Conservation (phyloP, 2,888 invertebrate species). For the Odontomyia ornata region DNA sequence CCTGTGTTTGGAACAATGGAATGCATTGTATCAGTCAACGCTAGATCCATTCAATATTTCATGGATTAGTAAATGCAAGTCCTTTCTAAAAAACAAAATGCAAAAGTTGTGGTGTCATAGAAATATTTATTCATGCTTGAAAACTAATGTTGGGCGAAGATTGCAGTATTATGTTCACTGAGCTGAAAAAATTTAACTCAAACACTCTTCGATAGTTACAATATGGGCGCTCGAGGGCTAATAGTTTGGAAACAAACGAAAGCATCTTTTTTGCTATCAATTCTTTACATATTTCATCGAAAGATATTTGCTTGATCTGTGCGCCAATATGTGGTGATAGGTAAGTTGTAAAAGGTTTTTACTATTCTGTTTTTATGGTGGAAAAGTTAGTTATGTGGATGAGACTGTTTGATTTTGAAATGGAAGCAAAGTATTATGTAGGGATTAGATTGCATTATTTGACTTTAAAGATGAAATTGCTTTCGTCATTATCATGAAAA, state of each 20-base stretch:
- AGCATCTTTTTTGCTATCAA: not conserved
- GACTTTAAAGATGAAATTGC: too few species aligned
- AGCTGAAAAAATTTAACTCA: not conserved
- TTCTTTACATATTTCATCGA: too few species aligned
- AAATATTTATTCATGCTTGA: not conserved
- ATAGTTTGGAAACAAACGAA: not conserved
- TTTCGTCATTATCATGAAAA: too few species aligned
- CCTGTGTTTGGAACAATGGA: too few species aligned
- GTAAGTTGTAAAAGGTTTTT: not conserved
- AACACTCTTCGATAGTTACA: not conserved
- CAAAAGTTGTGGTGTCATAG: not conserved
- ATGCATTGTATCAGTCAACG: too few species aligned
- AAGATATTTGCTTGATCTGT: too few species aligned
- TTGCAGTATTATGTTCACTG: not conserved
- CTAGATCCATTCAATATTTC: not conserved
- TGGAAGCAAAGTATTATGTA: not conserved
- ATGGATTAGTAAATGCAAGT: not conserved
- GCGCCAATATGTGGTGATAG: too few species aligned
- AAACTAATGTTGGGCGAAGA: not conserved
- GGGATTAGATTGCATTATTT: not conserved
- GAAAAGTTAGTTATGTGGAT: not conserved
- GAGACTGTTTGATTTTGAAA: not conserved
- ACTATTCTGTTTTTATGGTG: not conserved
- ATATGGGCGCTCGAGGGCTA: not conserved
- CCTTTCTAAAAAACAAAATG: not conserved